Evolutionary conservation across 2,888 invertebrate genomes (phyloP), one percentile per base, ranked within the genome.

Genomic region (Noctua pronuba): DNA sequence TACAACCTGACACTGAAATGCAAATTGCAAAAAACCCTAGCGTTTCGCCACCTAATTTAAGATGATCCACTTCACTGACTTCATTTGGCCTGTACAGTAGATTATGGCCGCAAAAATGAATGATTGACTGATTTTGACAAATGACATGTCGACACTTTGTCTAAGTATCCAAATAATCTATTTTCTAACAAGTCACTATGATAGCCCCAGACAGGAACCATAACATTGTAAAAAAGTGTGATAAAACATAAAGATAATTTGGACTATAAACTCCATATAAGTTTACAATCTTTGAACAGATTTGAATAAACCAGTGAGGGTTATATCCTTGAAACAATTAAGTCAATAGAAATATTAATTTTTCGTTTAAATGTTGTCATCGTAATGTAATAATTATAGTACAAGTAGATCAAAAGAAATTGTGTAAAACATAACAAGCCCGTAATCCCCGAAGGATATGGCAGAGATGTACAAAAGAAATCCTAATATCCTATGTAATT

Each of bases 261-360:
- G 28, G 16, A 31, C 8, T n/a, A 0, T 41, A n/a, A 65, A 24
- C 38, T n/a, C 49, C 28, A 55, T 74, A 58, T 10, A 79, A 52
- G 5, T 71, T 79, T 71, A 77, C 41, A 52, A 70, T 65, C 55
- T 73, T 64, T 18, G 31, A 28, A 41, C 46, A 58, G 75, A 79
- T 79, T 55, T 81, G 8, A 65, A 18, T 65, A 41, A 55, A 73
- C 64, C 64, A 64, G 31, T 35, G 46, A 74, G 13, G 60, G 75
- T 49, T 65, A 65, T 81, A 64, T 55, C 46, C 64, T 65, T 79
- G 75, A 74, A 73, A 81, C 24, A 38, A 35, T 28, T 77, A 28
- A 52, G 24, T 13, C 44, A 77, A 77, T 11, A 46, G 18, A 6
- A 66, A 35, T 16, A 75, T 49, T 35, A 18, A 11, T 58, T 58